Conservation (phyloP, 2,113 vertebrate genomes). For the Paraplagusia blochii region DNA sequence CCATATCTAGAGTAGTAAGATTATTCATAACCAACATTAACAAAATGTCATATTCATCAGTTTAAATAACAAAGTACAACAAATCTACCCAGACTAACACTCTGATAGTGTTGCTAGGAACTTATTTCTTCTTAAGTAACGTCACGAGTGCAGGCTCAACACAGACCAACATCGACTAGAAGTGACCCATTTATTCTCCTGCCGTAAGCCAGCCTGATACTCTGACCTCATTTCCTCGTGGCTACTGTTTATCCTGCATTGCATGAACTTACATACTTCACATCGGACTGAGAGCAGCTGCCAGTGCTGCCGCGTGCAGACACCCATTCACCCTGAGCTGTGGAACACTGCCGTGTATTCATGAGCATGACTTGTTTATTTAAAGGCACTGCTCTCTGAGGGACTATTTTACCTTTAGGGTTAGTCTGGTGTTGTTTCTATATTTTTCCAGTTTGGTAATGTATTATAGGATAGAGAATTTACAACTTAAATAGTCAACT, state of each 20-base stretch:
- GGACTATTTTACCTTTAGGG: no score
- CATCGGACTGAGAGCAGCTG: constrained; percentile 32
- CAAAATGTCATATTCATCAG: no score
- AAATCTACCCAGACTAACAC: background rate
- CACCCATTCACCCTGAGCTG: constrained; percentile 2
- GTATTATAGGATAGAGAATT: no score
- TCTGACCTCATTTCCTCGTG: constrained; percentile 25
- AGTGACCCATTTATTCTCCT: constrained; percentile 32
- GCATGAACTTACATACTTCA: constrained; percentile 31
- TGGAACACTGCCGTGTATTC: constrained; percentile 24
- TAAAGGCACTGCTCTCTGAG: background rate
- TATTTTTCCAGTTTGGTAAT: no score
- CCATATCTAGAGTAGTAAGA: no score
- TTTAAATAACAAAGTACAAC: no score
- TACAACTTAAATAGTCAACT: no score
- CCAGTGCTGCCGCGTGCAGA: background rate
- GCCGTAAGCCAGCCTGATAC: constrained; percentile 16
- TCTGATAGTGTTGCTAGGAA: background rate
- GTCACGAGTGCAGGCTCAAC: constrained; percentile 16
- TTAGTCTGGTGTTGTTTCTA: no score
- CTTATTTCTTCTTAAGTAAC: constrained; percentile 34
- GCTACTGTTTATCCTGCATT: constrained; percentile 46
- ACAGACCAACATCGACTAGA: constrained; percentile 40
- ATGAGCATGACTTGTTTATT: constrained; percentile 16
- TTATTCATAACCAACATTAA: no score